phyloP scores from a whole-genome alignment of 1,140 invertebrate species.

The Drosophila nikananu region DNA sequence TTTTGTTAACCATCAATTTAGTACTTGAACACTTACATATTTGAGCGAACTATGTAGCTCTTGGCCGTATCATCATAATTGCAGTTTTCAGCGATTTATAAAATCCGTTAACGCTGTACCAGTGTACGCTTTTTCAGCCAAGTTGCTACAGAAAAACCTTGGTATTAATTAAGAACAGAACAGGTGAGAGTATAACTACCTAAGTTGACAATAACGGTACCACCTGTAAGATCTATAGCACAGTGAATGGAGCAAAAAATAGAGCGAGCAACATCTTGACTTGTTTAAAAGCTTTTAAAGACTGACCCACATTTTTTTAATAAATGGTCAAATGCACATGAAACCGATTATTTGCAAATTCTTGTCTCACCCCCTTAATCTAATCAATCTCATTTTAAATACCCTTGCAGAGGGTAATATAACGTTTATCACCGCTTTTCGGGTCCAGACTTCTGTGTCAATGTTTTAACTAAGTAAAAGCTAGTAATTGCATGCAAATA shows the following conservation, averaged over 20 bases:
- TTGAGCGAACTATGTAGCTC: not conserved
- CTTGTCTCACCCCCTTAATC: not conserved
- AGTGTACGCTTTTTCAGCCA: not conserved
- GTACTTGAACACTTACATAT: not conserved
- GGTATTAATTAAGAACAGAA: not conserved
- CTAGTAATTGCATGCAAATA: too few relatives aligned
- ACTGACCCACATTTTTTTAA: not conserved
- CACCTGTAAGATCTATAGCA: too few relatives aligned
- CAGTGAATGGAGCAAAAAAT: not conserved
- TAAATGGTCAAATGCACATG: not conserved
- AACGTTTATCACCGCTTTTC: too few relatives aligned
- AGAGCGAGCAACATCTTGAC: not conserved
- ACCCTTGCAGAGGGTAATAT: not conserved
- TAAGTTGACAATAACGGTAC: too few relatives aligned
- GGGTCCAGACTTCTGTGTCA: too few relatives aligned
- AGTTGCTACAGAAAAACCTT: not conserved
- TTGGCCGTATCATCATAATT: conserved; percentile 8
- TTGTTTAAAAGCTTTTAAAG: not conserved
- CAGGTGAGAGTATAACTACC: accelerated
- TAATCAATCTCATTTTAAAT: not conserved
- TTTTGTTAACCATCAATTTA: not conserved
- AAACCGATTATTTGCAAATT: not conserved
- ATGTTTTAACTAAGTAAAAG: too few relatives aligned
- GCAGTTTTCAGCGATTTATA: not conserved
- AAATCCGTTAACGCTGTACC: not conserved